Percentiles rank a stretch among this genome's conserved stretches.
Conservation (phyloP, 2,888 invertebrate species). For the Beris morrisii region DNA sequence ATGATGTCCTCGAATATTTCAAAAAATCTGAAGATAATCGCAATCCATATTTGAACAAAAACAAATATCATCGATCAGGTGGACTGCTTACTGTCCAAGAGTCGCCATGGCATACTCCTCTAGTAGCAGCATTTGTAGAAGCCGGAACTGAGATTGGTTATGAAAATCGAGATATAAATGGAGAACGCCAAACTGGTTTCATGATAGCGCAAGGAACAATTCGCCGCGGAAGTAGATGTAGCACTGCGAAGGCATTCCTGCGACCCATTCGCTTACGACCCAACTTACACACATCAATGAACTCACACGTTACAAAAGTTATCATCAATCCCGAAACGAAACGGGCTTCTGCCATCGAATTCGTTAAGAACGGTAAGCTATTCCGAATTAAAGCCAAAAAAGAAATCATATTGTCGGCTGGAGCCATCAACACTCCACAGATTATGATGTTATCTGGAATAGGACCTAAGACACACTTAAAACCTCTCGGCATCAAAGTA, state of each 20-base stretch:
- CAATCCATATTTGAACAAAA: slow-evolving; percentile 77
- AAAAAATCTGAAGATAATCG: slow-evolving; percentile 87
- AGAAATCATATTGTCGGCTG: slow-evolving; percentile 86
- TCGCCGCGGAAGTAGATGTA: slow-evolving; percentile 76
- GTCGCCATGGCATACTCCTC: slow-evolving; percentile 80
- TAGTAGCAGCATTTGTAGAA: slow-evolving; percentile 81
- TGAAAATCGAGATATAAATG: slow-evolving; percentile 80
- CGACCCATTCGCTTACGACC: slow-evolving; percentile 73
- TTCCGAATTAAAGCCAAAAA: slow-evolving; percentile 73
- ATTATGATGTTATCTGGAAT: slow-evolving; percentile 89
- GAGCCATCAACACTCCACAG: slow-evolving; percentile 90
- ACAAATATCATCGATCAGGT: slow-evolving; percentile 69
- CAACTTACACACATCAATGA: slow-evolving; percentile 80
- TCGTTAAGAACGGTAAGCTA: slow-evolving; percentile 70
- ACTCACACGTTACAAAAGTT: slow-evolving; percentile 75
- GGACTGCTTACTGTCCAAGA: slow-evolving; percentile 80
- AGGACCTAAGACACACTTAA: slow-evolving; percentile 71
- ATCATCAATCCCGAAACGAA: slow-evolving; percentile 73
- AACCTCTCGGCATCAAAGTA: slow-evolving; percentile 70
- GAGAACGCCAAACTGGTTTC: slow-evolving; percentile 75
- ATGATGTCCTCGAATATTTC: slow-evolving; percentile 83
- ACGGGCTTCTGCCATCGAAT: slow-evolving; percentile 80
- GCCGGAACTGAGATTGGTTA: slow-evolving; percentile 82
- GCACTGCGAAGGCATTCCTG: slow-evolving; percentile 85
- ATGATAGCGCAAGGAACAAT: slow-evolving; percentile 84